Percentiles rank a stretch among this genome's conserved stretches.
These are phyloP conservation scores for Perca flavescens DNA, from an alignment of 2,113 vertebrate genomes.

Conservation along the genomic window DNA sequence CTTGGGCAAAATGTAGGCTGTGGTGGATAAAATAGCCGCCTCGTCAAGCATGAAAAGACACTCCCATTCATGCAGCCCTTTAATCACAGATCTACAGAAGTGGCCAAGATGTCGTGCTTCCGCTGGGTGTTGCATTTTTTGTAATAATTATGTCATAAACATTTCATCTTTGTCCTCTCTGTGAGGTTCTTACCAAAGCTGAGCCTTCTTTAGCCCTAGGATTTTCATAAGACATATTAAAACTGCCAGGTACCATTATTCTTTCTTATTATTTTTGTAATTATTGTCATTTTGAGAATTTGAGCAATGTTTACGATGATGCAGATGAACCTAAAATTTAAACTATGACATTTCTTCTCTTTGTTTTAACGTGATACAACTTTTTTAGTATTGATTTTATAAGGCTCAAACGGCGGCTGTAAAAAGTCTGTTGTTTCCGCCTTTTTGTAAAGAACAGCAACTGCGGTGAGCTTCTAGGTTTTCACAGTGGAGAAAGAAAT, in stretches of 20 bases:
- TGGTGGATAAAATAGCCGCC: not conserved
- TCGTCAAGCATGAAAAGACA: conserved; percentile 3
- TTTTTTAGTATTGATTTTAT: not conserved
- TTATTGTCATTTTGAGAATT: not conserved
- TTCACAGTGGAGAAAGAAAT: not conserved
- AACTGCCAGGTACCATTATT: not conserved
- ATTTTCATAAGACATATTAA: not conserved
- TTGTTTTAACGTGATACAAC: not conserved
- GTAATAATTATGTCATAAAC: not conserved
- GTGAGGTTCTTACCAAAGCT: not conserved
- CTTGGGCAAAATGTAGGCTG: not conserved
- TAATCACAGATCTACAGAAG: not conserved
- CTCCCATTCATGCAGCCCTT: not conserved
- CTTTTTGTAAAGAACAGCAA: not conserved
- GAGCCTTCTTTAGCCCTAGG: not conserved
- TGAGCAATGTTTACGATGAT: not conserved
- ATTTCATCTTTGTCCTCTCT: not conserved
- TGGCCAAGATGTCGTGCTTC: not conserved
- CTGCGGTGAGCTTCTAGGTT: not conserved
- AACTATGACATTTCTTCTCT: not conserved
- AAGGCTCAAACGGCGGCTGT: not conserved
- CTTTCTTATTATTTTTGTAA: not conserved
- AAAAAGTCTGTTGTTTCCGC: not conserved
- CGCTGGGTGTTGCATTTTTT: not conserved
- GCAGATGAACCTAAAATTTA: not conserved